Conservation (phyloP, 2,797 vertebrate species). For the Mormyrus hasselquistii region DNA sequence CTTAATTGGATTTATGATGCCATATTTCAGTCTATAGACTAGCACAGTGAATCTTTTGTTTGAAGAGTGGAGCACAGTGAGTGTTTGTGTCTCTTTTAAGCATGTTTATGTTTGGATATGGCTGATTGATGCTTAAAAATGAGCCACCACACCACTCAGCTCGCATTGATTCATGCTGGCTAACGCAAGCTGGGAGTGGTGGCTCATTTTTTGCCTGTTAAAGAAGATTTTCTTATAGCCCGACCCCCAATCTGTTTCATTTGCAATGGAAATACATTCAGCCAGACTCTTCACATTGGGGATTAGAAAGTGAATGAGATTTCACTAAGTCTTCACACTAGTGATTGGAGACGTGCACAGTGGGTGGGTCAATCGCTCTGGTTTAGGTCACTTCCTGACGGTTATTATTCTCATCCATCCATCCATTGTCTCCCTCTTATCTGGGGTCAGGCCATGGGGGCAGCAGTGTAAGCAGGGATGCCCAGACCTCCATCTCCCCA, state of each 20-base stretch:
- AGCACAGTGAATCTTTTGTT: not conserved
- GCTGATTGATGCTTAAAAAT: not conserved
- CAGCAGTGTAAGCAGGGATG: not conserved
- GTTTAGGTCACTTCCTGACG: not conserved
- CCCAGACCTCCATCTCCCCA: not conserved
- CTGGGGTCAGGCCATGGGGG: not conserved
- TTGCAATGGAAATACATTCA: not conserved
- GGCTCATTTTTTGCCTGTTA: not conserved
- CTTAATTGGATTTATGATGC: not conserved
- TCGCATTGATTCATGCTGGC: not conserved
- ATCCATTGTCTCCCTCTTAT: not conserved
- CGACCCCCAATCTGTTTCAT: not conserved
- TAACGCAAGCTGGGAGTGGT: not conserved
- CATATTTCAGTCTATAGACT: not conserved
- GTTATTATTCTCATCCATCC: not conserved
- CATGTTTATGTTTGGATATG: not conserved
- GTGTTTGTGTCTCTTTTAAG: not conserved
- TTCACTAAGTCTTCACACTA: not conserved
- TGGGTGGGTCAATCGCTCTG: not conserved
- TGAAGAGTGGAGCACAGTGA: not conserved
- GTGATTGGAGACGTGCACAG: not conserved
- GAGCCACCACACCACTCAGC: not conserved
- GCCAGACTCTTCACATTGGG: not conserved
- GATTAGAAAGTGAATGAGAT: not conserved
- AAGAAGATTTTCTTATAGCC: not conserved